Conservation (phyloP, 2,113 vertebrate species). For the Heliornis fulica region DNA sequence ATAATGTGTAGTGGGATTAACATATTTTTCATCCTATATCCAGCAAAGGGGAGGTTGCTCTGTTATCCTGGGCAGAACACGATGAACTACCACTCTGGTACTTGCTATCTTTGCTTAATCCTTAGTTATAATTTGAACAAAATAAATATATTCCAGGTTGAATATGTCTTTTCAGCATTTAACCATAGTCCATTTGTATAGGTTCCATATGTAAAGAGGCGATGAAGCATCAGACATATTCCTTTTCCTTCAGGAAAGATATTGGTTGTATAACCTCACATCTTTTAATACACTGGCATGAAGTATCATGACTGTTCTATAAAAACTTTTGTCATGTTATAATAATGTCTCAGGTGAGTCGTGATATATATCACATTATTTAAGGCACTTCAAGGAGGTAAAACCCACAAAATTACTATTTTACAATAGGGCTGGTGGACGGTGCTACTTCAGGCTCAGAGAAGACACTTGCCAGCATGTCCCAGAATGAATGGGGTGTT, state of each 20-base stretch:
- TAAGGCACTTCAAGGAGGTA: neutral
- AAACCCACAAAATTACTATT: neutral
- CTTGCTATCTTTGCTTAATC: neutral
- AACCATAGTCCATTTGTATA: neutral
- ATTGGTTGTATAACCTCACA: neutral
- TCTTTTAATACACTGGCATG: neutral
- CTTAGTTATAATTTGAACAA: neutral
- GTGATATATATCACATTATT: neutral
- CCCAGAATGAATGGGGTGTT: neutral
- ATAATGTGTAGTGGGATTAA: neutral
- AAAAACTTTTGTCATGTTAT: neutral
- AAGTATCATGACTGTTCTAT: too few relatives aligned
- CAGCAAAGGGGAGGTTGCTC: neutral
- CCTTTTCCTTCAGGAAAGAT: neutral
- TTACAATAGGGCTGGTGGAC: neutral
- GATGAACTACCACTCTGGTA: neutral
- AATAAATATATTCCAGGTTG: neutral
- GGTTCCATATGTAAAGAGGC: neutral
- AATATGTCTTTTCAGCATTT: neutral
- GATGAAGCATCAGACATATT: neutral
- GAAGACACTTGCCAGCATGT: neutral
- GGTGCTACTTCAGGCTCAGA: neutral
- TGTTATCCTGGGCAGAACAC: neutral
- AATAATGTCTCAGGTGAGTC: neutral
- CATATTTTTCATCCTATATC: neutral